Evolutionary conservation across 2,888 invertebrate species (phyloP).

Genomic region (Vesta saturnalis): DNA sequence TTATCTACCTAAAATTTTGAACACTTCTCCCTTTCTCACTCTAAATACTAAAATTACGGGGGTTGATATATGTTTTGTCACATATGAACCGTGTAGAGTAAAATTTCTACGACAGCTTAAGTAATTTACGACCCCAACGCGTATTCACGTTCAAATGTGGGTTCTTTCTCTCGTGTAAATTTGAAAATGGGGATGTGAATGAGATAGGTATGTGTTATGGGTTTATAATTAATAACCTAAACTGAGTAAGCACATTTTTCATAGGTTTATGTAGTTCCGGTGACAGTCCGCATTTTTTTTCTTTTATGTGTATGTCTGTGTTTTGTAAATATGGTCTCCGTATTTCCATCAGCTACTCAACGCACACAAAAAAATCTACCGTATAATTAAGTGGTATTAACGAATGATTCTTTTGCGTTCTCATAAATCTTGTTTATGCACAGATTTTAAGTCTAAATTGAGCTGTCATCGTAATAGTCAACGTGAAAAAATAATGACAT

Average conservation of each 20-base stretch:
- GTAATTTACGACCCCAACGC: slow-evolving; percentile 31
- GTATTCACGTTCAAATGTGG: slow-evolving; percentile 21
- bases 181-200: slow-evolving; percentile 7
- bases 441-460: background rate
- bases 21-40: background rate
- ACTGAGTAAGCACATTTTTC: slow-evolving; percentile 24
- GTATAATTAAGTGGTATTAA: slow-evolving; percentile 1
- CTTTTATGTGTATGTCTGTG: slow-evolving; percentile 26
- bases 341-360: slow-evolving; percentile 16
- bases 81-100: slow-evolving; percentile 32
- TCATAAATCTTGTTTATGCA: too few relatives aligned
- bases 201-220: slow-evolving; percentile 18
- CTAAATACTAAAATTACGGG: slow-evolving; percentile 30
- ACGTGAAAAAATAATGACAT: too few relatives aligned
- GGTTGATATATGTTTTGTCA: slow-evolving; percentile 38
- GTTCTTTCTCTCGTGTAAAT: slow-evolving; percentile 15
- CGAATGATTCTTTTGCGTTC: too few relatives aligned
- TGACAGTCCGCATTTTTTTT: slow-evolving; percentile 29
- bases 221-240: slow-evolving; percentile 25
- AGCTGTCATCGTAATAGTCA: background rate
- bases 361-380: background rate
- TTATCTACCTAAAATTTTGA: too few relatives aligned
- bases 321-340: slow-evolving; percentile 31
- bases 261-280: slow-evolving; percentile 24
- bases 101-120: slow-evolving; percentile 36